Evolutionary conservation across 2,888 invertebrate genomes (phyloP), one percentile per base, ranked within the genome.

Genomic region (Mylabris sibirica): DNA sequence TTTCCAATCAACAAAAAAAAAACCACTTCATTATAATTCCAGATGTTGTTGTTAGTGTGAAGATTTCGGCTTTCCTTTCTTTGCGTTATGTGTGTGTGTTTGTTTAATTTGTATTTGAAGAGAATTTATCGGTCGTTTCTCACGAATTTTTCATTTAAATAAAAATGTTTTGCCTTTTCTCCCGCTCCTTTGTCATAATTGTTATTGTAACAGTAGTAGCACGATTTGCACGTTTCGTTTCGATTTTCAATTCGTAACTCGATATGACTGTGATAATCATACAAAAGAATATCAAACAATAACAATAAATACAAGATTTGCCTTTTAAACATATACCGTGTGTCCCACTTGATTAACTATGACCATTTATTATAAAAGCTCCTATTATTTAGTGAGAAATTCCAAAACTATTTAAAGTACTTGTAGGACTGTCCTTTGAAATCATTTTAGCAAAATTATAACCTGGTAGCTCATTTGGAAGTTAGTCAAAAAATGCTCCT

Each of bases 201-300:
- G 17, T 20, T 20, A 11, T 44, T 44, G 49, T 49, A 22, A 20
- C 6, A 4, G 22, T 53, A 20, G 20, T 49, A 24, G 57, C 57
- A 24, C 57, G 57, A 24, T 24, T 57, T 22, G 22, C 57, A 57
- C 57, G 24, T 57, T 44, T 57, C 57, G 24, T 57, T 26, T 57
- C 14, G 57, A 57, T 26, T 30, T 30, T 57, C 22, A 26, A 57
- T 26, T 20, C 49, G 20, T 49, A 11, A 49, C 26, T 24, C 14
- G 26, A 57, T 57, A 57, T 57, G 57, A 30, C 8, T 30, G 30
- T 3, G 8, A 24, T 57, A 57, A 57, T 57, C 57, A n/a, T 8
- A 30, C 3, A 30, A 30, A 30, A 26, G 57, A 57, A 57, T 57
- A 57, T 26, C 53, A 53, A 57, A 26, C 57, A 57, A 57, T 24